These are phyloP conservation scores for Struthio camelus DNA, from an alignment of 2,113 vertebrate genomes.

Conservation along the genomic window DNA sequence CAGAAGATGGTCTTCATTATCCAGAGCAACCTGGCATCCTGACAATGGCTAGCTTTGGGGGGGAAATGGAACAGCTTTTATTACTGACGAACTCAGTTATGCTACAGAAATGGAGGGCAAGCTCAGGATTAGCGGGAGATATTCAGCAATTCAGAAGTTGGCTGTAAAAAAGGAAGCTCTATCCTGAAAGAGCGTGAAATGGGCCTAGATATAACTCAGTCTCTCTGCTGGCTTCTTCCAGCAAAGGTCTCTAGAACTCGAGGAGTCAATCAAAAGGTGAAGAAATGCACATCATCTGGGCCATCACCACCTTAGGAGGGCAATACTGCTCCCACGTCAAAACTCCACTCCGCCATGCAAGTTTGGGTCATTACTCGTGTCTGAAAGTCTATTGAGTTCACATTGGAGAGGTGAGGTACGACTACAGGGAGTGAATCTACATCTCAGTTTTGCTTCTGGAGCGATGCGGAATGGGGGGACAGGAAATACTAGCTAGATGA, in stretches of 20 bases:
- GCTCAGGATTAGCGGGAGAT: background rate
- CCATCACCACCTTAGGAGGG: background rate
- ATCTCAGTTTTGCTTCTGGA: background rate
- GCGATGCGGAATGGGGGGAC: background rate
- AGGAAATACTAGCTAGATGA: background rate
- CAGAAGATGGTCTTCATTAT: accelerated
- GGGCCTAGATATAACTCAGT: background rate
- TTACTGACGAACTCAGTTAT: background rate
- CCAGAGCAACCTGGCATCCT: background rate
- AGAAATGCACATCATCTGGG: background rate
- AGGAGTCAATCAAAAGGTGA: background rate
- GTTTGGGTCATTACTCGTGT: too few relatives aligned
- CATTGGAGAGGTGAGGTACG: background rate
- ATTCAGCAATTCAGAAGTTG: background rate
- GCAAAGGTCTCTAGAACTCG: background rate
- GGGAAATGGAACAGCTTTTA: background rate
- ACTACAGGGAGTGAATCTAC: background rate
- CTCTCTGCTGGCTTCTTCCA: background rate
- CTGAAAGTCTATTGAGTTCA: background rate
- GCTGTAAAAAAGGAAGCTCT: background rate
- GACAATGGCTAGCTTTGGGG: background rate
- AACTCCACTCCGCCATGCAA: background rate
- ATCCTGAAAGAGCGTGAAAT: background rate
- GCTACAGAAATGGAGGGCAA: background rate
- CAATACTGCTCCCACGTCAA: background rate